Evolutionary conservation across 2,113 vertebrate genomes (phyloP).

Genomic region (Ameiurus melas): DNA sequence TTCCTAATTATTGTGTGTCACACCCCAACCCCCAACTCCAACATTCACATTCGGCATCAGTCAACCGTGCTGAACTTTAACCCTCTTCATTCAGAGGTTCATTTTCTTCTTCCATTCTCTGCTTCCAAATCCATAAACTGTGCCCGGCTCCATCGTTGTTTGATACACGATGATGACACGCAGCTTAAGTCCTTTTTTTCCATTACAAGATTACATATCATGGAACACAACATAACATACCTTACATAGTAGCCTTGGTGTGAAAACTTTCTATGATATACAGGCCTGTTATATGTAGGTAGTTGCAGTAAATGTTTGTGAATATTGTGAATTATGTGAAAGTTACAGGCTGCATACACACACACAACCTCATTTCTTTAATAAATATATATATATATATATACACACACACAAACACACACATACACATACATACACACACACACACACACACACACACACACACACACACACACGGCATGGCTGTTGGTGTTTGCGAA

Average conservation of each 20-base stretch:
- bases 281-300: neutral
- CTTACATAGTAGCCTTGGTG: neutral
- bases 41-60: neutral
- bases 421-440: conserved; percentile 1
- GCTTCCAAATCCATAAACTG: neutral
- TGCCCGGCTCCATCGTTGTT: neutral
- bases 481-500: neutral
- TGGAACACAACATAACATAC: neutral
- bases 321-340: neutral
- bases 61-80: neutral
- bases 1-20: conserved; percentile 11
- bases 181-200: neutral
- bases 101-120: neutral
- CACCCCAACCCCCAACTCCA: neutral
- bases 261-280: neutral
- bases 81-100: neutral
- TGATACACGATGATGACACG: neutral
- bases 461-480: too few species aligned
- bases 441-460: neutral
- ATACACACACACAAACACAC: neutral
- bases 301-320: neutral
- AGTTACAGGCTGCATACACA: neutral
- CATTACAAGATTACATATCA: neutral
- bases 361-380: too few species aligned
- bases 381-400: too few species aligned